These are phyloP conservation scores for Chalcis sispes DNA, from an alignment of 2,888 invertebrate genomes.

Conservation along the genomic window DNA sequence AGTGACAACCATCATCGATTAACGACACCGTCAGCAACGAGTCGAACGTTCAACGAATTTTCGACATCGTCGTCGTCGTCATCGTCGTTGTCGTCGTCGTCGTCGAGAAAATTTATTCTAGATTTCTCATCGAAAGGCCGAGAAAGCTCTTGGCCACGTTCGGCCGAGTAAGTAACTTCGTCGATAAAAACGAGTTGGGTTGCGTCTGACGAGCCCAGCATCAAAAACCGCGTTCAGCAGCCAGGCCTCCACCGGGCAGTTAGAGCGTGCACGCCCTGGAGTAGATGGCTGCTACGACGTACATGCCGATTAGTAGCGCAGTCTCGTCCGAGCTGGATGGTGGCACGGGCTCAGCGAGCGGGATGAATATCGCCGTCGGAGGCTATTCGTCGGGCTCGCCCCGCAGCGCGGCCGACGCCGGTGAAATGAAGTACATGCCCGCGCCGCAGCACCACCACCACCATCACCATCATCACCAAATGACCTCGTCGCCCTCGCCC, in stretches of 20 bases:
- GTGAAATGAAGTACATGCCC: conserved; percentile 95
- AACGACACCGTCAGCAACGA: background rate
- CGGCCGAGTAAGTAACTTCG: background rate
- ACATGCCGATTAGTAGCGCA: conserved; percentile 88
- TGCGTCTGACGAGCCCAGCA: background rate
- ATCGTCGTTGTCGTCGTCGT: no score
- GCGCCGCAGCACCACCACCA: conserved; percentile 91
- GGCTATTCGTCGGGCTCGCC: conserved; percentile 90
- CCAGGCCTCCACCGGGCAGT: no score
- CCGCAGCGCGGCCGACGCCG: conserved; percentile 89
- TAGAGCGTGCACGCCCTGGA: background rate
- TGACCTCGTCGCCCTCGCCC: conserved; percentile 83
- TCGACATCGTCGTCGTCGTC: no score
- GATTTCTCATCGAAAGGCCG: no score
- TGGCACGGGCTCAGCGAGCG: conserved; percentile 81
- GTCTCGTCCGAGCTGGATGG: conserved; percentile 87
- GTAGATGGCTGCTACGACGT: conserved; percentile 96
- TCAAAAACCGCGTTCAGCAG: background rate
- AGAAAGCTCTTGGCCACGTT: background rate
- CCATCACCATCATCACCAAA: conserved; percentile 84
- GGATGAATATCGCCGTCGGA: conserved; percentile 83
- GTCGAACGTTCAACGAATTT: no score
- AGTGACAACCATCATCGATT: background rate
- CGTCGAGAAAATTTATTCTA: no score
- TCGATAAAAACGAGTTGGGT: no score